Evolutionary conservation across 2,113 vertebrate genomes (phyloP).

Genomic region (Leiothrix lutea): DNA sequence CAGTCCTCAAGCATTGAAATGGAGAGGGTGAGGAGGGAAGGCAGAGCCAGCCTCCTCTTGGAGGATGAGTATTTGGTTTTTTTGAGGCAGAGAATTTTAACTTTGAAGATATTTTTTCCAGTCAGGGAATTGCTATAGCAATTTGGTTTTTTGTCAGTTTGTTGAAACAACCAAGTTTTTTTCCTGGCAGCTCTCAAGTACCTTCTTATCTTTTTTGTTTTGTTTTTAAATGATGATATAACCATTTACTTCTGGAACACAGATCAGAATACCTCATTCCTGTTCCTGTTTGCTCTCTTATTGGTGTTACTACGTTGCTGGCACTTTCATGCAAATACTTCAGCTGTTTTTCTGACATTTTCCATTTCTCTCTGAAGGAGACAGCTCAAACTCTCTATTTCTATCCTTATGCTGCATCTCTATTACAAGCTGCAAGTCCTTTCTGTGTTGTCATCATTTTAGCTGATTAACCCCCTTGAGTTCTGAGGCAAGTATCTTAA

Average conservation of each 20-base stretch:
- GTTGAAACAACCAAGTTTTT: background rate
- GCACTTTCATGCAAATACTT: background rate
- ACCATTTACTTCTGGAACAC: background rate
- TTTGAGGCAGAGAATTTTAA: background rate
- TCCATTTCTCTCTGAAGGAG: background rate
- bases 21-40: background rate
- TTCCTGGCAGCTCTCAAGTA: background rate
- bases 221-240: background rate
- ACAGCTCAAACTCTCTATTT: background rate
- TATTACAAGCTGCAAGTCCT: background rate
- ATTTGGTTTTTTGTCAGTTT: background rate
- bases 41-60: background rate
- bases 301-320: background rate
- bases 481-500: background rate
- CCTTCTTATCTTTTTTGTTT: background rate
- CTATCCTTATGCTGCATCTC: background rate
- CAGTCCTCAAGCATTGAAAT: accelerated
- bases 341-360: background rate
- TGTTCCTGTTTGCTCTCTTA: background rate
- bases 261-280: background rate
- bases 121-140: background rate
- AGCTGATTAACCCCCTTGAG: background rate
- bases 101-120: background rate
- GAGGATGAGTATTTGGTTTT: background rate
- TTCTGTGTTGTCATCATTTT: background rate